Base-by-base conservation (phyloP, 2,797 vertebrate species). In the Oophaga sylvatica region DNA sequence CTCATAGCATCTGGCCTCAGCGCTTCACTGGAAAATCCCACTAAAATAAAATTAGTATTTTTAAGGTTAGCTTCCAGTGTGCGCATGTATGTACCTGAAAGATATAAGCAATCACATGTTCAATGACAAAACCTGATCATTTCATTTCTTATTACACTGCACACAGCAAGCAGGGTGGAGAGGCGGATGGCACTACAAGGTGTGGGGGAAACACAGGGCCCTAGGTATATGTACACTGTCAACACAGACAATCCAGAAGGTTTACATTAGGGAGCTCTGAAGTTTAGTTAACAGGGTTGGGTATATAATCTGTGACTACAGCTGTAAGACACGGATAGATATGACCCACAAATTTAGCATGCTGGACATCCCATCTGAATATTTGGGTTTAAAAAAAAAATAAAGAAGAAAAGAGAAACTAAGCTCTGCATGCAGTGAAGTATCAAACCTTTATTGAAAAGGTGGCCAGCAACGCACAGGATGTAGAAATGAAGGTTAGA, bases 1-100 rank as follows among this genome's bases (percentile, higher is more conserved):
- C 98, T 95, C 95, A 99, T 95, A 17, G 97, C 97, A 92, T 99
- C 97, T 0, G 97, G 95, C 89, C 98, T 95, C 91, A 98, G 95
- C 88, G 96, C 96, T 80, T 99, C 98, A 90, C 96, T 98, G 87
- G 93, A 95, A 91, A 98, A 99, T 91, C 97, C 98, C 96, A 95
- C 95, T 95, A 92, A 90, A 90, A 93, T 81, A 93, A 31, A 90
- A 41, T 67, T 90, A 89, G 29, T 0, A 67, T 26, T 87, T 87
- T 62, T 85, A 89, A 91, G 84, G 91, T 91, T 67, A 91, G 19
- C 83, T 57, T 78, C 89, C 88, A 89, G 88, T 80, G 88, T 89
- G 88, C 88, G 88, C 88, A 89, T 86, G 88, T 89, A 89, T 78
- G 88, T 86, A 89, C 88, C 88, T 89, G 88, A 89, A 89, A 89